Evolutionary conservation across 2,113 vertebrate genomes (phyloP), one percentile per base, ranked within the genome.

Genomic region (Scomber japonicus): DNA sequence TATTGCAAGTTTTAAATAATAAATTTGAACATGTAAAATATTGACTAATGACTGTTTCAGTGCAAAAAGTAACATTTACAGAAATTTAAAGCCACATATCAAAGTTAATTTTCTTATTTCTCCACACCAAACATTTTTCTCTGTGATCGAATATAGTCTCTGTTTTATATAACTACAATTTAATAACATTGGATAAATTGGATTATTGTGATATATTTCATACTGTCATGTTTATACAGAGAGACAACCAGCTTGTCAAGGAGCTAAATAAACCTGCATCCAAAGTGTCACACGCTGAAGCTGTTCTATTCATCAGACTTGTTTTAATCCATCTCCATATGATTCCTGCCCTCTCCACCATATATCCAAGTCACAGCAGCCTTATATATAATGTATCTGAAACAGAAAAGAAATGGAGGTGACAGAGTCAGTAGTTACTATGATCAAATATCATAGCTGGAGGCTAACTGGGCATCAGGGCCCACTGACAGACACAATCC

Each of bases 381-480:
- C 96, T 93, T 95, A 96, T 97, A 96, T 96, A 96, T 96, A 97
- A 97, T 96, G 96, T 93, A 94, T 97, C 96, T 95, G 95, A 96
- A 27, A 96, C 96, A 95, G 95, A 96, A 90, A 96, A 94, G 93
- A 94, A 94, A 94, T 91, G 88, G 91, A 93, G 88, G 95, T 96
- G 97, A 97, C 96, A 98, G 96, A 96, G 96, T 96, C 96, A 95
- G 96, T 96, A 96, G 96, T 97, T 97, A 97, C 88, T 95, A 97
- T 97, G 96, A 97, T 99, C 97, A 97, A 97, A 97, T 96, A 96
- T 96, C 96, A 95, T 96, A 97, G 96, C 97, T 96, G 89, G 91
- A 95, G 96, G 96, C 96, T 96, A 96, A 96, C 96, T 91, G 95
- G 93, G 95, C 95, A 96, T 97, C 96, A 94, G 95, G 96, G 95